Percentiles rank a stretch among this genome's conserved stretches.
Evolutionary conservation across 2,888 invertebrate species (phyloP).

Genomic region (Gymnocheta viridis): DNA sequence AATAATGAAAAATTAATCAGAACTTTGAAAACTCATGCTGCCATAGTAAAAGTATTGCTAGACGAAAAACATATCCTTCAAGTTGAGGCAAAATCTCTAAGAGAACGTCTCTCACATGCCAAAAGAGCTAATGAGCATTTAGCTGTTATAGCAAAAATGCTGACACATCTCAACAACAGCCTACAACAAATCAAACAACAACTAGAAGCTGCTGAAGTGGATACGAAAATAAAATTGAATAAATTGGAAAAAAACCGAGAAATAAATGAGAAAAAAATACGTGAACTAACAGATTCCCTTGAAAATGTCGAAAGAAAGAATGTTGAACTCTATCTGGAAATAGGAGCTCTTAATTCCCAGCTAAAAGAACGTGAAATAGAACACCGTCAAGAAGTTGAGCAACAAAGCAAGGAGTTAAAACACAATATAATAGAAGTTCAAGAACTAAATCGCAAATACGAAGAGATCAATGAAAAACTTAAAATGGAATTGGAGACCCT

Average conservation of each 20-base stretch:
- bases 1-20: conserved; percentile 72
- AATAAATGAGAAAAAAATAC: conserved; percentile 72
- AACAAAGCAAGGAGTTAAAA: conserved; percentile 63
- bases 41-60: conserved; percentile 64
- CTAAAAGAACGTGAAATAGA: conserved; percentile 68
- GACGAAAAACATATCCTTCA: conserved; percentile 72
- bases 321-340: conserved; percentile 74
- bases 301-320: conserved; percentile 72
- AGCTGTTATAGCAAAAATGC: conserved; percentile 66
- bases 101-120: conserved; percentile 69
- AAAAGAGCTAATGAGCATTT: conserved; percentile 73
- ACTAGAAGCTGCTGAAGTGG: conserved; percentile 71
- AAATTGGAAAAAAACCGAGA: conserved; percentile 74
- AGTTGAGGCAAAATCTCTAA: conserved; percentile 69
- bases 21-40: conserved; percentile 58
- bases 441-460: conserved; percentile 57
- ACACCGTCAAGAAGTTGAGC: conserved; percentile 60
- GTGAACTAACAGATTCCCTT: conserved; percentile 72
- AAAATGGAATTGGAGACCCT: conserved; percentile 57
- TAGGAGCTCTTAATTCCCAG: conserved; percentile 75
- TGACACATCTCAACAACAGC: conserved; percentile 66
- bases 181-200: conserved; percentile 71
- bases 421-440: conserved; percentile 66
- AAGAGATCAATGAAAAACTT: conserved; percentile 71
- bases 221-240: conserved; percentile 69